These are phyloP conservation scores for Amazona vittata DNA, from an alignment of 2,113 vertebrate genomes.

Conservation along the genomic window DNA sequence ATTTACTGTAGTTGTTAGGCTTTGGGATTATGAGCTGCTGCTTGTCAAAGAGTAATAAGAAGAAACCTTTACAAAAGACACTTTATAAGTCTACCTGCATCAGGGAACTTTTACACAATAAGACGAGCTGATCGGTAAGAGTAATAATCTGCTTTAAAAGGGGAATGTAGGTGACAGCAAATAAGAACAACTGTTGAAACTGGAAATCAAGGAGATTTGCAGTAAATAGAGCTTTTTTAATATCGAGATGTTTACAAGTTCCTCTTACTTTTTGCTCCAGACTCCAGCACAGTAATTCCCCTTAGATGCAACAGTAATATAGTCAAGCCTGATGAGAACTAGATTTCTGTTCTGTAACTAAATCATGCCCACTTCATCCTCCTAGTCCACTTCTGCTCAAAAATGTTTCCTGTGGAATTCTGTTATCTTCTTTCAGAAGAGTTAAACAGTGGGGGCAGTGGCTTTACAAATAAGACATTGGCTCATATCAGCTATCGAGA, in stretches of 20 bases:
- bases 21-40: conserved; percentile 57
- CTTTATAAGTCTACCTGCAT: conserved; percentile 32
- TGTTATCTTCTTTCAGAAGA: background rate
- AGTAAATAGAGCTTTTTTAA: background rate
- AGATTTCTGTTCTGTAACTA: background rate
- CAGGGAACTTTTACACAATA: background rate
- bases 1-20: conserved; percentile 60
- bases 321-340: background rate
- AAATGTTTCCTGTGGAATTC: background rate
- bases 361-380: background rate
- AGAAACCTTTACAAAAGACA: conserved; percentile 39
- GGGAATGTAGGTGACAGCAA: conserved; percentile 10
- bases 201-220: background rate
- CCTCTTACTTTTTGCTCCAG: background rate
- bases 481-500: background rate
- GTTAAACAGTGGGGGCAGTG: background rate
- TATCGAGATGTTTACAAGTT: background rate
- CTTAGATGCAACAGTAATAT: background rate
- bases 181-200: background rate
- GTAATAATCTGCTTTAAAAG: conserved; percentile 31
- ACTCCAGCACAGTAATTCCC: background rate
- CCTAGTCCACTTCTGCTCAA: background rate
- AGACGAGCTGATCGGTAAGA: conserved; percentile 2
- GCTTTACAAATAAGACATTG: background rate
- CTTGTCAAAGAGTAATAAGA: conserved; percentile 3